A percentile compares a stretch with the other conserved stretches of the same genome.
phyloP scores from a whole-genome alignment of 2,113 vertebrate genomes.

The Pomatostomus ruficeps region DNA sequence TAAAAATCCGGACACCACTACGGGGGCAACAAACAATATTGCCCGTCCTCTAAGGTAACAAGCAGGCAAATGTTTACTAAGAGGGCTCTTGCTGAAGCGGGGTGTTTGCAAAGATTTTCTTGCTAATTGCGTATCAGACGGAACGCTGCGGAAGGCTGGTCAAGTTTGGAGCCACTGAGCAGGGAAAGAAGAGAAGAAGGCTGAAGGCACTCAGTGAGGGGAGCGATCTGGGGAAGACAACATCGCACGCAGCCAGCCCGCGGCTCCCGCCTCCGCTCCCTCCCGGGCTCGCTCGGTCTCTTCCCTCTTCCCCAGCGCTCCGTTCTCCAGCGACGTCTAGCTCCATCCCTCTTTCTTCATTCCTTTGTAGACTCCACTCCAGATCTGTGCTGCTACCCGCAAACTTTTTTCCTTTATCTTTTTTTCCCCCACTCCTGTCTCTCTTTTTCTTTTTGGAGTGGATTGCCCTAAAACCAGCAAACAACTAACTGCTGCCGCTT shows the following conservation, averaged over 20 bases:
- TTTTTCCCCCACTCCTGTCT: rapidly evolving
- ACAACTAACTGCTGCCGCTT: slow-evolving; percentile 52
- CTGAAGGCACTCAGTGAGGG: slow-evolving; percentile 73
- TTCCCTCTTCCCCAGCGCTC: neutral
- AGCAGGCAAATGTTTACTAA: slow-evolving; percentile 82
- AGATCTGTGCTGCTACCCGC: slow-evolving; percentile 46
- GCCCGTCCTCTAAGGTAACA: slow-evolving; percentile 80
- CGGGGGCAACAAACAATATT: slow-evolving; percentile 82
- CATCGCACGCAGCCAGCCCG: slow-evolving; percentile 64
- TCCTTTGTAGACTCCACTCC: slow-evolving; percentile 36
- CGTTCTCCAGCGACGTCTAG: neutral
- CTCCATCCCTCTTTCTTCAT: slow-evolving; percentile 11
- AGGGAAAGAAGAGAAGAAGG: slow-evolving; percentile 72
- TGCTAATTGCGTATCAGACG: slow-evolving; percentile 68
- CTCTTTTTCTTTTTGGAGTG: neutral
- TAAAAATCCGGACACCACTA: slow-evolving; percentile 87
- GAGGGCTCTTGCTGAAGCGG: slow-evolving; percentile 69
- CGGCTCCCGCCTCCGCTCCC: slow-evolving; percentile 62
- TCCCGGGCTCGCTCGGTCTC: slow-evolving; percentile 41
- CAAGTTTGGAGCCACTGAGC: slow-evolving; percentile 72
- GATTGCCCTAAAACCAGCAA: slow-evolving; percentile 29
- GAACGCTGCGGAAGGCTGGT: slow-evolving; percentile 75
- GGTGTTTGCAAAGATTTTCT: slow-evolving; percentile 67
- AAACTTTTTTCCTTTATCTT: slow-evolving; percentile 68
- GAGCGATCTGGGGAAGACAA: slow-evolving; percentile 77